Evolutionary conservation across 30 jellyfish, hydroid and myxozoan species (phyloP).

Genomic region (Haliclystus octoradiatus): DNA sequence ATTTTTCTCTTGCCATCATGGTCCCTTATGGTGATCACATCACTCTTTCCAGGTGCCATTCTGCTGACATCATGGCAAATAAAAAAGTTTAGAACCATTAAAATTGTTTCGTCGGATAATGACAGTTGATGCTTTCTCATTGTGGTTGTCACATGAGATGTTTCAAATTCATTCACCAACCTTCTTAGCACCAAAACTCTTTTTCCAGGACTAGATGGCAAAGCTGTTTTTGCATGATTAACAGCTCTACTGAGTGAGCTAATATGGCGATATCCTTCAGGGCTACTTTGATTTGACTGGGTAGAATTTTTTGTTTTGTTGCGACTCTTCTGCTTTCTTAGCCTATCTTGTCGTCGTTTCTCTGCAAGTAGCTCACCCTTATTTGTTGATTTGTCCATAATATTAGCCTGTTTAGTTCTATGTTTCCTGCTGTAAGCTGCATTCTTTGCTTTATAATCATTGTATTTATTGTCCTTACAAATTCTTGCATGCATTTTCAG

Average conservation of each 20-base stretch:
- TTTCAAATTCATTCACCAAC: too few relatives aligned
- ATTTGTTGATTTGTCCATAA: conserved; percentile 4
- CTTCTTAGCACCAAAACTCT: conserved; percentile 7
- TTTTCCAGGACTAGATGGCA: conserved; percentile 18
- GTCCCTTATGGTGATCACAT: conserved; percentile 17
- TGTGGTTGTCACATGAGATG: too few relatives aligned
- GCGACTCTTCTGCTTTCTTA: conserved; percentile 15
- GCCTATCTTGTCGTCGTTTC: conserved; percentile 23
- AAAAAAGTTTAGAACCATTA: conserved; percentile 7
- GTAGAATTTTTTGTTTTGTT: conserved; percentile 2
- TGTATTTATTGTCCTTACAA: conserved; percentile 11
- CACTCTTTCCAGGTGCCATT: conserved; percentile 49
- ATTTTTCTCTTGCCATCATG: conserved; percentile 11
- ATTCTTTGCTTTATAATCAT: too few relatives aligned
- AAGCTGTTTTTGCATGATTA: conserved; percentile 1
- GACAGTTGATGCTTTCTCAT: conserved; percentile 8
- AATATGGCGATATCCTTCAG: not conserved
- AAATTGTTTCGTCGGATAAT: conserved; percentile 1
- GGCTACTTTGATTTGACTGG: too few relatives aligned
- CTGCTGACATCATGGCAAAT: too few relatives aligned
- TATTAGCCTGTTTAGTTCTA: not conserved
- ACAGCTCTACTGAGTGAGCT: conserved; percentile 28
- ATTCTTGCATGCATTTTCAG: conserved; percentile 1
- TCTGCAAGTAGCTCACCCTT: not conserved
- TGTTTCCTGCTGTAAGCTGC: conserved; percentile 2